A percentile compares a stretch with the other conserved stretches of the same genome.
These are phyloP conservation scores for Podarcis cretensis DNA, from an alignment of 2,113 vertebrate species.

Conservation along the genomic window DNA sequence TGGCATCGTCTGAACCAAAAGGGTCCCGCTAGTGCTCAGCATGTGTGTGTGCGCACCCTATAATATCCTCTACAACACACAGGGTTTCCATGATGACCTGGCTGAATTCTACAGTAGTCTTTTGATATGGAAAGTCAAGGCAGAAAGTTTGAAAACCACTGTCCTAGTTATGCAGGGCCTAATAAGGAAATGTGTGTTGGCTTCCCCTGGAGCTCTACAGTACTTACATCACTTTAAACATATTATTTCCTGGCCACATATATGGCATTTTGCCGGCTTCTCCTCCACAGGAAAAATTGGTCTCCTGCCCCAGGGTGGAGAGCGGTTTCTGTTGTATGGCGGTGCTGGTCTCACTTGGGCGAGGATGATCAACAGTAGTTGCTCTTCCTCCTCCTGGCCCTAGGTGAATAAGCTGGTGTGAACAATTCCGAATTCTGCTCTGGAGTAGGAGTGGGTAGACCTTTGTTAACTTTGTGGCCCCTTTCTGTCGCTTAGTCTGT, in stretches of 20 bases:
- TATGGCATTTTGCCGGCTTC: background rate
- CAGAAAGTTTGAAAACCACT: background rate
- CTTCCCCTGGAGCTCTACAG: background rate
- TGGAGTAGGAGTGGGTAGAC: no score
- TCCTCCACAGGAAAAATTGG: background rate
- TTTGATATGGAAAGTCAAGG: background rate
- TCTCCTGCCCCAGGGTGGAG: background rate
- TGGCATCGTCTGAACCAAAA: background rate
- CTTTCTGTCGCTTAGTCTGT: background rate
- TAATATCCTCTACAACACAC: background rate
- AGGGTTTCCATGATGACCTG: background rate
- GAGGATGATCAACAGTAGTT: background rate
- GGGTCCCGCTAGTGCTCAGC: background rate
- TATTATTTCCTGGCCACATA: background rate
- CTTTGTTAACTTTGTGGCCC: background rate
- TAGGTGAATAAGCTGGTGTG: background rate
- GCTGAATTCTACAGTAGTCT: background rate
- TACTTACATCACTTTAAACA: background rate
- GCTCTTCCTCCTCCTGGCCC: background rate
- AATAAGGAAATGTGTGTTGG: background rate
- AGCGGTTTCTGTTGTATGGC: background rate
- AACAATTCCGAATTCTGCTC: background rate
- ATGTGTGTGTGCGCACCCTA: background rate
- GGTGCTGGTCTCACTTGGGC: background rate
- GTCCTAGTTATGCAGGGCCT: background rate